phyloP scores from a whole-genome alignment of 2,113 vertebrate genomes.

The Ochotona curzoniae region DNA sequence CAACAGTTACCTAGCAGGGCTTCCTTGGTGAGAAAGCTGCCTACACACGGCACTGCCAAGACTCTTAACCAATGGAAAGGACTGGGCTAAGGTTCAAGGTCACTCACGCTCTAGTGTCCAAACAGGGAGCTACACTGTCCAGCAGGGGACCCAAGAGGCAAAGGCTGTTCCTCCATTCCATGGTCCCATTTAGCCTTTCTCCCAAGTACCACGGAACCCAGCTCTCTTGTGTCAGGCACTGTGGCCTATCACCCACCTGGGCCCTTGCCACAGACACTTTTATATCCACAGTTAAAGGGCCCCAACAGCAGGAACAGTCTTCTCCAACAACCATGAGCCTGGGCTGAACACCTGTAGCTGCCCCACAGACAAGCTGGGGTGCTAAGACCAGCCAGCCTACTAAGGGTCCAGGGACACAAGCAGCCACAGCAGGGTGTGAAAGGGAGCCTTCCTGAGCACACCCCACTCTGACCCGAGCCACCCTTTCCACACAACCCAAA shows the following conservation, averaged over 20 bases:
- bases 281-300: neutral
- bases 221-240: neutral
- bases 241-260: neutral
- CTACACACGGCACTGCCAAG: neutral
- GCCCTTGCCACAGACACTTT: neutral
- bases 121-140: neutral
- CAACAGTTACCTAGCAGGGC: neutral
- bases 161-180: neutral
- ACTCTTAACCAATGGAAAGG: neutral
- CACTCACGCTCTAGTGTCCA: neutral
- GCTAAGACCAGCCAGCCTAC: neutral
- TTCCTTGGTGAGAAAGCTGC: neutral
- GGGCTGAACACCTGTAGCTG: neutral
- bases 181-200: neutral
- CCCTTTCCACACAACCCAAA: neutral
- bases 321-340: neutral
- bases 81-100: neutral
- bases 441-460: neutral
- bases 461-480: neutral
- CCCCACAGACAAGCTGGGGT: neutral
- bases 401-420: neutral
- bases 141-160: neutral
- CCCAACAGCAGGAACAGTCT: neutral
- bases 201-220: neutral
- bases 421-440: neutral